These are phyloP conservation scores for Drusus annulatus DNA, from an alignment of 1,140 invertebrate genomes.

Conservation along the genomic window DNA sequence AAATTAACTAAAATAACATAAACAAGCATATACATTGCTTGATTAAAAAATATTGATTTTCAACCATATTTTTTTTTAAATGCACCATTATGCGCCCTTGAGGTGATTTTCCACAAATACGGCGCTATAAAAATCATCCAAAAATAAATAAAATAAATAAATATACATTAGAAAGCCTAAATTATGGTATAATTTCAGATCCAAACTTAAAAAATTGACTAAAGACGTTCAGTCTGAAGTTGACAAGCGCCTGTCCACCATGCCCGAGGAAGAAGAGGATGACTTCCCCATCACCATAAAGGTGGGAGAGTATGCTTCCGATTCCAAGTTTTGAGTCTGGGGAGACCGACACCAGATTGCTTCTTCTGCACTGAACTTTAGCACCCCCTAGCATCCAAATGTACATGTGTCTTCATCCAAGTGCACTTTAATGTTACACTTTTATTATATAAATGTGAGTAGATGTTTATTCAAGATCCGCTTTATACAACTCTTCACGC, in stretches of 20 bases:
- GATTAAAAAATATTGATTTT: too few species aligned
- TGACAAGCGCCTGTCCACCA: slow-evolving; percentile 68
- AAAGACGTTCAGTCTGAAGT: slow-evolving; percentile 70
- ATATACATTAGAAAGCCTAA: too few species aligned
- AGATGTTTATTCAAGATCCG: slow-evolving; percentile 25
- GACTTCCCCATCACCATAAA: slow-evolving; percentile 70
- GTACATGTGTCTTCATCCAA: slow-evolving; percentile 39
- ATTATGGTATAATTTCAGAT: slow-evolving; percentile 42
- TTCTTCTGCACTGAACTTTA: slow-evolving; percentile 16
- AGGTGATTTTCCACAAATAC: too few species aligned
- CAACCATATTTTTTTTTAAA: too few species aligned
- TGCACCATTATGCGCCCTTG: too few species aligned
- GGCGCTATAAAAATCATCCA: too few species aligned
- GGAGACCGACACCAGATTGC: slow-evolving; percentile 20
- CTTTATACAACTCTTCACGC: too few species aligned
- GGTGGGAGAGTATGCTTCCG: slow-evolving; percentile 67
- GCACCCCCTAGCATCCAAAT: slow-evolving; percentile 48
- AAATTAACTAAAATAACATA: too few species aligned
- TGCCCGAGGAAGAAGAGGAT: slow-evolving; percentile 70
- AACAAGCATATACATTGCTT: too few species aligned
- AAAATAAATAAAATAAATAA: too few species aligned
- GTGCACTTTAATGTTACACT: slow-evolving; percentile 57
- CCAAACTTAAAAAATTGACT: slow-evolving; percentile 69
- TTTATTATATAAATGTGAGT: slow-evolving; percentile 54
- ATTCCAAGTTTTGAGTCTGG: slow-evolving; percentile 56